These are phyloP conservation scores for Autographa gamma DNA, from an alignment of 2,888 invertebrate genomes.

Conservation along the genomic window DNA sequence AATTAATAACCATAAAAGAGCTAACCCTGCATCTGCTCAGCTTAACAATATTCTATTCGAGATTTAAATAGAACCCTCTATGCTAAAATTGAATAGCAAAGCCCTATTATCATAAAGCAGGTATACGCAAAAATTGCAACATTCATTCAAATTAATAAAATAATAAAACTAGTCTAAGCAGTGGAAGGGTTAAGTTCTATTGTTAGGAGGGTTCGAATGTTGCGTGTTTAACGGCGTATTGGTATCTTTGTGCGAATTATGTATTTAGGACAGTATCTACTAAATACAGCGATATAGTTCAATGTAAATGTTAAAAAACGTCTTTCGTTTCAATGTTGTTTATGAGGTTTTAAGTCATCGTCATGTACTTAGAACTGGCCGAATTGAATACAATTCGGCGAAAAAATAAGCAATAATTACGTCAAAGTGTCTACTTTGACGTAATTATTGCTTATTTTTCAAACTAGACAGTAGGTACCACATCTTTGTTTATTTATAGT, in stretches of 20 bases:
- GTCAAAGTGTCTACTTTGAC: no score
- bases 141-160: constrained; percentile 88
- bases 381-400: no score
- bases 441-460: no score
- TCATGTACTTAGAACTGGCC: no score
- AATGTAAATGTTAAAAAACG: not conserved
- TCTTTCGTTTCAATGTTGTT: not conserved
- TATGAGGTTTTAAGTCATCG: no score
- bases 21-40: constrained; percentile 65
- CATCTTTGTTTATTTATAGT: no score
- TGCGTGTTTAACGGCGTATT: constrained; percentile 53
- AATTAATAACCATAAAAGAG: constrained; percentile 52
- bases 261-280: constrained; percentile 9
- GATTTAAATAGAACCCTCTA: constrained; percentile 78
- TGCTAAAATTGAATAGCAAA: constrained; percentile 86
- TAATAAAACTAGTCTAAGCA: constrained; percentile 81
- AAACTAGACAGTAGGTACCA: no score
- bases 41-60: constrained; percentile 69
- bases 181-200: constrained; percentile 80
- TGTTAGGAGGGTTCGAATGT: constrained; percentile 60
- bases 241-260: constrained; percentile 51
- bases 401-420: no score
- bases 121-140: constrained; percentile 87
- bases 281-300: not conserved
- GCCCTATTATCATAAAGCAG: constrained; percentile 83